Percentiles rank a stretch among this genome's conserved stretches.
These are phyloP conservation scores for Micropoecilia bifurca DNA, from an alignment of 2,797 vertebrate genomes.

Conservation along the genomic window DNA sequence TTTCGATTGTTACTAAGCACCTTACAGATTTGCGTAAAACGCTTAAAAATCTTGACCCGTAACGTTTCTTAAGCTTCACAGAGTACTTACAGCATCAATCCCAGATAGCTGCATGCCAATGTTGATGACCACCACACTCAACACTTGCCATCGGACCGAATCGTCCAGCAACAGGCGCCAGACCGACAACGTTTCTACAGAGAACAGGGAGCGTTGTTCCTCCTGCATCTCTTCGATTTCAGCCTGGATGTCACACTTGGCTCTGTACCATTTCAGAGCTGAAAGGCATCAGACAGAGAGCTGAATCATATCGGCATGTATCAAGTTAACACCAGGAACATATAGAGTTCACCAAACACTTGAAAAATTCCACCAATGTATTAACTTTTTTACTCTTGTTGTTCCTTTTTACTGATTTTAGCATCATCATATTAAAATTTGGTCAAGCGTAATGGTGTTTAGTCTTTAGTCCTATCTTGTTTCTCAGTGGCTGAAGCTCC, in stretches of 20 bases:
- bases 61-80: neutral
- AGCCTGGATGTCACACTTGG: conserved; percentile 83
- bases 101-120: conserved; percentile 93
- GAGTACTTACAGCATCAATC: conserved; percentile 88
- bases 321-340: neutral
- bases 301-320: neutral
- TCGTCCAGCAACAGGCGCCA: conserved; percentile 82
- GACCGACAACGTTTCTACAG: conserved; percentile 80
- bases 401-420: neutral
- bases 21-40: neutral
- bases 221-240: conserved; percentile 91
- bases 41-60: neutral
- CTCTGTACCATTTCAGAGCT: conserved; percentile 87
- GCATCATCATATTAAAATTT: neutral
- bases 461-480: neutral
- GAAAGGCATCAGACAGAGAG: conserved; percentile 8
- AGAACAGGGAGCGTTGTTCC: conserved; percentile 86
- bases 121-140: conserved; percentile 88
- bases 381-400: neutral
- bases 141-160: conserved; percentile 85
- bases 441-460: neutral
- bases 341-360: neutral
- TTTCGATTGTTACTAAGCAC: neutral
- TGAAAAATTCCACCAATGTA: neutral
- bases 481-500: neutral